Evolutionary conservation across 2,797 vertebrate species (phyloP).

Genomic region (Smutsia temminckii): DNA sequence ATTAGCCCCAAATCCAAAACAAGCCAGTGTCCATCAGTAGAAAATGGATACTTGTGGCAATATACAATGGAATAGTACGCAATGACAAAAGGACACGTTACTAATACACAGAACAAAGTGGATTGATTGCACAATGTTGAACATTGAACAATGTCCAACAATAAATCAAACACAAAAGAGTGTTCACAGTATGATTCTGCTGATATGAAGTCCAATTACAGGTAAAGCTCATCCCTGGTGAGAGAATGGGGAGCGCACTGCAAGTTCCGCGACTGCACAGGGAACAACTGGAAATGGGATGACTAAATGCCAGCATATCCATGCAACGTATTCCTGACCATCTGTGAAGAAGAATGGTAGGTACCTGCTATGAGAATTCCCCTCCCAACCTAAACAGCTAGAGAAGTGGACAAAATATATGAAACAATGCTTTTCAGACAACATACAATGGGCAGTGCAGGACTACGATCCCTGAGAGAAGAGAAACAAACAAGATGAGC

Average conservation of each 20-base stretch:
- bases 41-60: neutral
- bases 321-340: neutral
- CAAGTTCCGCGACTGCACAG: neutral
- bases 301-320: neutral
- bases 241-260: neutral
- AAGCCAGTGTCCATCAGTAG: neutral
- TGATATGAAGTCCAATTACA: neutral
- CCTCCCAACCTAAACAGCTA: neutral
- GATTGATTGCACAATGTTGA: neutral
- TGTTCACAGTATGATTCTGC: neutral
- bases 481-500: neutral
- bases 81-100: neutral
- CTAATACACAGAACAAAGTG: neutral
- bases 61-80: neutral
- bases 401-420: neutral
- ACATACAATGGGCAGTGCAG: neutral
- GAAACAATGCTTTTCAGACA: neutral
- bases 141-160: neutral
- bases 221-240: neutral
- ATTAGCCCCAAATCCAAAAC: neutral
- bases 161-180: neutral
- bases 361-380: neutral
- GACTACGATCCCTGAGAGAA: neutral
- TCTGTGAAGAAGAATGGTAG: neutral
- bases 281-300: neutral